Base-by-base conservation (phyloP, 23 tunicate species). In the Trididemnum nubilum region DNA sequence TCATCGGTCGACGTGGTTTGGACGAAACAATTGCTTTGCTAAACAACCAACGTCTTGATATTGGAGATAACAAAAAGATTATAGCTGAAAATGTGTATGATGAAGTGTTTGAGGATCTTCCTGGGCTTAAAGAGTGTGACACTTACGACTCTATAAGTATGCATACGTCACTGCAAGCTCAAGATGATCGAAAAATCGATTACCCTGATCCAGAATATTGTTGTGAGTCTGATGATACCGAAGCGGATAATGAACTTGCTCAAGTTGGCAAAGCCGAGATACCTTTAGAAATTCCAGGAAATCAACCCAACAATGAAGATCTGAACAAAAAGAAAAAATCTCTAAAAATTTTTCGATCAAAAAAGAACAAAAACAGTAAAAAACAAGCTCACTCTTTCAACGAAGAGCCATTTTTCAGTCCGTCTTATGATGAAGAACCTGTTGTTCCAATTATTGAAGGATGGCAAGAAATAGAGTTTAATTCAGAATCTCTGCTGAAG, bases 401-500 rank as follows among this genome's bases (percentile, higher is more conserved):
- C 34, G 91, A 78, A 0, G 85, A 80, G 0, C 61, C 51, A 21
- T 87, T 87, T 87, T 27, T 81, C 33, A 87, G 91, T 40, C 91
- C 91, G 5, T 75, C 85, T 18, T 87, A 87, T 65, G 91, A 87
- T 57, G 91, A 87, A 34, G 82, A 87, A 1, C 85, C 81, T 0
- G 37, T 87, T 74, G 81, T 81, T 4, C 91, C 91, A 2, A 64
- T 44, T 1, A 82, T 87, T 2, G 85, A 50, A 1, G 91, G 91
- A 28, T 87, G 91, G 91, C 76, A 87, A 51, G 91, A 87, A 36
- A 87, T 87, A 1, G 85, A 87, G 2, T 87, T 65, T 52, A 37
- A 65, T 23, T 57, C 80, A 4, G 69, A 2, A 7, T 35, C 34
- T 34, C 49, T 30, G 18, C 0, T 65, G 50, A 19, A 49, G 19